These are phyloP conservation scores for Magallana angulata DNA, from an alignment of 1,140 invertebrate species.

Conservation along the genomic window DNA sequence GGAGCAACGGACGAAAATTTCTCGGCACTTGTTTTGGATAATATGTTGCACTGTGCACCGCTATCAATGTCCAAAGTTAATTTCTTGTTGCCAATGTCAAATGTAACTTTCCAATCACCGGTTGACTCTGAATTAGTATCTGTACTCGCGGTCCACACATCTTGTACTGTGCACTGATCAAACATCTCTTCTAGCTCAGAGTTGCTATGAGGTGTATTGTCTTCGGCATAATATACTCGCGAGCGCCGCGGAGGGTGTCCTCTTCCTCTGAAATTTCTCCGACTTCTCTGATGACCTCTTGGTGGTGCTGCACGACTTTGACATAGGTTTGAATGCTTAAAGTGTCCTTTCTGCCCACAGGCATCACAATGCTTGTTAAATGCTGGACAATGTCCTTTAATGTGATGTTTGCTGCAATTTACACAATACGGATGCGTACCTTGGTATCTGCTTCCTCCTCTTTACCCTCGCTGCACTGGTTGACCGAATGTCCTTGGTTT, in stretches of 20 bases:
- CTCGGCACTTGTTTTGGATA: constrained; percentile 35
- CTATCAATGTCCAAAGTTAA: constrained; percentile 60
- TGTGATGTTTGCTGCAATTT: constrained; percentile 52
- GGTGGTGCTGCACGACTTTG: background rate
- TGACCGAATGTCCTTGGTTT: too few species aligned
- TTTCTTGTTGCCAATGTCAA: background rate
- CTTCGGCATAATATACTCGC: too few species aligned
- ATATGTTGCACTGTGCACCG: constrained; percentile 47
- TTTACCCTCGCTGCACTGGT: too few species aligned
- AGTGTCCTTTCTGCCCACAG: constrained; percentile 46
- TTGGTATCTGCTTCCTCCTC: background rate
- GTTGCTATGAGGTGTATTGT: background rate
- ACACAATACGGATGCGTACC: constrained; percentile 34
- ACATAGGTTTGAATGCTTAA: constrained; percentile 44
- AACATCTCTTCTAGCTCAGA: constrained; percentile 12
- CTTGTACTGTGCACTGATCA: constrained; percentile 37
- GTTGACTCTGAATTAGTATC: background rate
- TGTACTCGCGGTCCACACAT: background rate
- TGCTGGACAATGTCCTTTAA: constrained; percentile 39
- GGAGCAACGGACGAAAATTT: background rate
- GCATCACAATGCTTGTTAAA: constrained; percentile 40
- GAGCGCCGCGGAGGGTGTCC: background rate
- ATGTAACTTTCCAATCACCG: constrained; percentile 35
- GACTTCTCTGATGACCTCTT: background rate
- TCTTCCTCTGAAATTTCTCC: background rate